Evolutionary conservation across 1,140 invertebrate species (phyloP).

Genomic region (Asbolus verrucosus): DNA sequence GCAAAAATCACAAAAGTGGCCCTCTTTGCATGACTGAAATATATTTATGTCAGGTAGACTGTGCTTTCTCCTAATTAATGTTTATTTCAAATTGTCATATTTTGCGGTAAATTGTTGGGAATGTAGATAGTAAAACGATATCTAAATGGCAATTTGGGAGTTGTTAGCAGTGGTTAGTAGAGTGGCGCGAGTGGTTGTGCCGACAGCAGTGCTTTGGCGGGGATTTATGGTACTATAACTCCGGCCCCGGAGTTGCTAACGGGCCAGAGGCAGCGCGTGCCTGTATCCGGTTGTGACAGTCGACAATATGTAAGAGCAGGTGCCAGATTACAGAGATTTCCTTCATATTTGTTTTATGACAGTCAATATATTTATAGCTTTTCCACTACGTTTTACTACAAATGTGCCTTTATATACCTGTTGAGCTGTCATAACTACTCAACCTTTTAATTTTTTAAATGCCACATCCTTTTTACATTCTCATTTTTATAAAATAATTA

Average conservation of each 20-base stretch:
- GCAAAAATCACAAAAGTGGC: too few species aligned
- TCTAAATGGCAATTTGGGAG: conserved; percentile 63
- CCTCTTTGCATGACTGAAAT: too few species aligned
- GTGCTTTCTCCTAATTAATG: too few species aligned
- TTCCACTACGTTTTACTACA: conserved; percentile 28
- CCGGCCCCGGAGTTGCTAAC: conserved; percentile 49
- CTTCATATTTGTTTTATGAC: conserved; percentile 56
- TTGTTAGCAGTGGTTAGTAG: conserved; percentile 64
- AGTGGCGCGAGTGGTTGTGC: conserved; percentile 58
- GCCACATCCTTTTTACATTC: too few species aligned
- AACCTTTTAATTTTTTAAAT: too few species aligned
- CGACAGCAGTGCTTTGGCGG: conserved; percentile 58
- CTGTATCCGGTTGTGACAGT: conserved; percentile 55
- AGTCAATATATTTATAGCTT: conserved; percentile 50
- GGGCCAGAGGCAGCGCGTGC: conserved; percentile 56
- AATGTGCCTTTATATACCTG: conserved; percentile 8
- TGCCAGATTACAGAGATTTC: conserved; percentile 56
- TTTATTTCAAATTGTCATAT: conserved; percentile 5
- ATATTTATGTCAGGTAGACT: too few species aligned
- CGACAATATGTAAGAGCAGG: conserved; percentile 53
- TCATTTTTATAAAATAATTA: too few species aligned
- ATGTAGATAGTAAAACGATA: conserved; percentile 52
- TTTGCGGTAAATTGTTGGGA: conserved; percentile 35
- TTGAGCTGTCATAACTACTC: conserved; percentile 32
- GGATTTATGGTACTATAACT: conserved; percentile 59